A percentile compares a stretch with the other conserved stretches of the same genome.
These are phyloP conservation scores for Cancer borealis DNA, from an alignment of 2,888 invertebrate genomes.

Conservation along the genomic window DNA sequence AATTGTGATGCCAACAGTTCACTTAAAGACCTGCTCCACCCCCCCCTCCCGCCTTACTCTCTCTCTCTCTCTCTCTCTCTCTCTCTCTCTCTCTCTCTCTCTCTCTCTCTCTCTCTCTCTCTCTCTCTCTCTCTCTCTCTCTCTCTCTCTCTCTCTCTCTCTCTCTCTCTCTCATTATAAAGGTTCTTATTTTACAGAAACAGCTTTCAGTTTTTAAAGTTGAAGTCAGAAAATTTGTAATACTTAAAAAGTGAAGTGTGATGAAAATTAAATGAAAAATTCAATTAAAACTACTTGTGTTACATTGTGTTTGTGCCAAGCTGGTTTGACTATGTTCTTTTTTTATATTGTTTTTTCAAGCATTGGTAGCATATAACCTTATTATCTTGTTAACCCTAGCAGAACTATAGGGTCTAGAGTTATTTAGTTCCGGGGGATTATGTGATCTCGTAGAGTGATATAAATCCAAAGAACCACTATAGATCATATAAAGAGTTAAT, in stretches of 20 bases:
- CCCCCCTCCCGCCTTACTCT: background rate
- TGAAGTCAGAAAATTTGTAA: background rate
- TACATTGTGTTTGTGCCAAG: background rate
- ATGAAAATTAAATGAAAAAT: background rate
- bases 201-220: background rate
- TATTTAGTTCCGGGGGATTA: background rate
- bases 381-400: background rate
- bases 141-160: conserved; percentile 36
- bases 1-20: background rate
- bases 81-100: conserved; percentile 14
- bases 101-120: conserved; percentile 36
- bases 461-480: background rate
- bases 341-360: too few species aligned
- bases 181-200: background rate
- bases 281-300: background rate
- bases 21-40: background rate
- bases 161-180: background rate
- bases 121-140: conserved; percentile 36
- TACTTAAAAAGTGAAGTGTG: background rate
- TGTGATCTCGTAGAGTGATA: too few species aligned
- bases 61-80: background rate
- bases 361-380: too few species aligned
- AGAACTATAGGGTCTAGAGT: background rate
- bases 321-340: background rate
- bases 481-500: background rate